Evolutionary conservation across 2,113 vertebrate genomes (phyloP), one percentile per base, ranked within the genome.

Genomic region (Eleginops maclovinus): DNA sequence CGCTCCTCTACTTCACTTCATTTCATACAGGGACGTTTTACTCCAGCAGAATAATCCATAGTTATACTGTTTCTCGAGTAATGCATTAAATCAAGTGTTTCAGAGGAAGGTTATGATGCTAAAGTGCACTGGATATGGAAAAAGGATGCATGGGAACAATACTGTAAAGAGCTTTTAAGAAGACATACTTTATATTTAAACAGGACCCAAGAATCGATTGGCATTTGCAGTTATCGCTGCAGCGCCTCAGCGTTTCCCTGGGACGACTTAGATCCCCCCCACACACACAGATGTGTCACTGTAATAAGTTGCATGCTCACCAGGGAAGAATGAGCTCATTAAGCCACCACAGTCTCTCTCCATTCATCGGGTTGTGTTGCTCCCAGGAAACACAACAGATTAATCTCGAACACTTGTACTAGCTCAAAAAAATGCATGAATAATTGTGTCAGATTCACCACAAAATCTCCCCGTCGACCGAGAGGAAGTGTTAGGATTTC

Each of bases 251-350:
- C 3, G 0, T 51, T 87, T 43, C 44, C 53, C 72, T 19, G 62
- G 43, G 26, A 15, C 28, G 15, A 55, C 53, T 62, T 61, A 59
- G 36, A 66, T 77, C 79, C 3, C 40, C 56, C 44, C 3, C 11
- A 26, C 44, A 55, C 28, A n/a, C 16, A 1, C 16, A 19, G n/a
- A 61, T 13, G 55, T 72, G 68, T 74, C 85, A 79, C 77, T 75
- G 82, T 75, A 87, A 86, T 82, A 66, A 86, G 77, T 31, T 16
- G 64, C 50, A 44, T 76, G 81, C 19, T 68, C 36, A 12, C 44
- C 3, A 9, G 17, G 36, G 56, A 81, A 22, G 69, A 72, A 63
- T 26, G 77, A 55, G 79, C 65, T 81, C 69, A 85, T 89, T 82
- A 73, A 68, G 59, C 47, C 13, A 17, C 64, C 28, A 1, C 65